Percentiles rank a stretch among this genome's conserved stretches.
Evolutionary conservation across 2,888 invertebrate genomes (phyloP).

Genomic region (Cheilosia impressa): DNA sequence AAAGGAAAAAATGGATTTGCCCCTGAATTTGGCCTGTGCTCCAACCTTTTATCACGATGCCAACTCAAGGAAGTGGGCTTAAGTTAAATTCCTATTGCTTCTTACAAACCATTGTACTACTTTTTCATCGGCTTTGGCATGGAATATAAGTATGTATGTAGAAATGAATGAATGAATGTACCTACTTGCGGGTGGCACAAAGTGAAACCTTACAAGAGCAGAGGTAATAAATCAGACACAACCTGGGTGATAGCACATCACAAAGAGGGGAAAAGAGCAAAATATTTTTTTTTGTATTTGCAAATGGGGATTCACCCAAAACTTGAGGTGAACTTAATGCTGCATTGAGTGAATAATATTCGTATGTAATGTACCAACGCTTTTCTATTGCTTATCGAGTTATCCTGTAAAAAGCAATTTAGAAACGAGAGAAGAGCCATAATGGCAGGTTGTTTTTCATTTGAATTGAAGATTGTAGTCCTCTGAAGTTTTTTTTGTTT

Average conservation of each 20-base stretch:
- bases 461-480: background rate
- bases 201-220: slow-evolving; percentile 26
- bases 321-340: slow-evolving; percentile 9
- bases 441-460: slow-evolving; percentile 14
- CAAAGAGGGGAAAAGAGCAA: background rate
- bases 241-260: slow-evolving; percentile 41
- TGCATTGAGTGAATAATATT: background rate
- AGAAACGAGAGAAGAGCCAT: slow-evolving; percentile 16
- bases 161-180: background rate
- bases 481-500: no score
- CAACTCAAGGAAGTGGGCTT: slow-evolving; percentile 25
- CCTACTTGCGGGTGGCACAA: slow-evolving; percentile 1
- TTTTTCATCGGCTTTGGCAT: slow-evolving; percentile 16
- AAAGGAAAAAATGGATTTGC: background rate
- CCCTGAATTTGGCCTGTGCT: background rate
- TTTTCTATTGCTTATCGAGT: no score
- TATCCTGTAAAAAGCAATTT: slow-evolving; percentile 3
- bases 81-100: slow-evolving; percentile 34
- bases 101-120: slow-evolving; percentile 13
- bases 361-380: background rate
- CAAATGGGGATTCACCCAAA: background rate
- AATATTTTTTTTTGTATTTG: slow-evolving; percentile 21
- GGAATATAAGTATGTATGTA: background rate
- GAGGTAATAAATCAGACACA: slow-evolving; percentile 45
- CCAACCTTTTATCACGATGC: slow-evolving; percentile 20